Conservation (phyloP, 2,797 vertebrate genomes). For the Saxicola maurus region DNA sequence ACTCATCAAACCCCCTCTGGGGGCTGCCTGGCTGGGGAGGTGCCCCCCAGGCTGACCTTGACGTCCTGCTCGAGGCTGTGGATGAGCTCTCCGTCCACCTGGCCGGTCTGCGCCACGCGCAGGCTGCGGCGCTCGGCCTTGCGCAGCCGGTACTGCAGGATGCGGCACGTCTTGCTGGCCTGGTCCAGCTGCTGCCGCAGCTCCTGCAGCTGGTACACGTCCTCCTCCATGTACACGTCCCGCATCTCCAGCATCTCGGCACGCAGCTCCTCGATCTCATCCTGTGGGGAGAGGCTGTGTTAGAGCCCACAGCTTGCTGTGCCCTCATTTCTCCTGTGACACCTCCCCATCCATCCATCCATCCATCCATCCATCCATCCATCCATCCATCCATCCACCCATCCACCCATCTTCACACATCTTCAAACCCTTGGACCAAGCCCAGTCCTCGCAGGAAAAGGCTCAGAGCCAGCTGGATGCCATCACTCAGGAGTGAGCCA, state of each 20-base stretch:
- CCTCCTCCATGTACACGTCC: conserved; percentile 97
- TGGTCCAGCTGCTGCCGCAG: conserved; percentile 94
- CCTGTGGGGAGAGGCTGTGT: conserved; percentile 62
- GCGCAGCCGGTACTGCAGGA: conserved; percentile 94
- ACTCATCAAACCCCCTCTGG: background rate
- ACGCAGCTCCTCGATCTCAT: conserved; percentile 95
- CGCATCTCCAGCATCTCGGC: conserved; percentile 99
- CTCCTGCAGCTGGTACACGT: conserved; percentile 96
- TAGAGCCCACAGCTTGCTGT: rapidly evolving
- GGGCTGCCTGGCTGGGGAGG: rapidly evolving
- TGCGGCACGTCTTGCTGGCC: conserved; percentile 96
- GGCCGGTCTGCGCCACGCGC: conserved; percentile 91
- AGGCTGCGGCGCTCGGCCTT: conserved; percentile 95
- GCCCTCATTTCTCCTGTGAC: rapidly evolving
- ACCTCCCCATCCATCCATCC: background rate
- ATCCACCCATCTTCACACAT: background rate
- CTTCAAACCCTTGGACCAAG: background rate
- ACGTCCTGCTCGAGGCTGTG: conserved; percentile 93
- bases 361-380: background rate
- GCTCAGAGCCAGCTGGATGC: background rate
- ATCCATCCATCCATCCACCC: background rate
- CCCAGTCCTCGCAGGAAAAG: background rate
- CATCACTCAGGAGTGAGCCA: background rate
- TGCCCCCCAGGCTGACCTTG: conserved; percentile 75
- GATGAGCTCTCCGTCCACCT: conserved; percentile 93